Base-by-base conservation (phyloP, 2,113 vertebrate genomes). In the Hippoglossus stenolepis region DNA sequence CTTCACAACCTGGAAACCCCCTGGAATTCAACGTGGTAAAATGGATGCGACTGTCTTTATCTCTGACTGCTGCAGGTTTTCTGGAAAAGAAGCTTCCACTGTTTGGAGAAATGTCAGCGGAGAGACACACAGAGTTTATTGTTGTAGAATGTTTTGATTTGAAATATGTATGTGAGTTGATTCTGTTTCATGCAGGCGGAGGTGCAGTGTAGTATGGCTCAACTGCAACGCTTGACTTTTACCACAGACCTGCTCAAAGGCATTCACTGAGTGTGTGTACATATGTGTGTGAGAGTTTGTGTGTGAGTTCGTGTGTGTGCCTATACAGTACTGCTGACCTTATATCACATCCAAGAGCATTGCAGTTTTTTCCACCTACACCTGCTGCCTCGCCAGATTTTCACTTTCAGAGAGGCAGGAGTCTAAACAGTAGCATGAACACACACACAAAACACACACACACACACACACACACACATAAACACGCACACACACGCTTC, bases 381-480 rank as follows among this genome's bases (percentile, higher is more conserved):
- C 82, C 83, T 89, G 88, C 86, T 89, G 86, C 73, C 83, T 80
- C 78, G 63, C 82, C 86, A 84, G 84, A 85, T 90, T 90, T 83
- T 83, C 65, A 77, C 67, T 86, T 82, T 69, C 64, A 77, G 56
- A 54, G 38, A 31, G n/a, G 35, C 9, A 17, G 57, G 51, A 77
- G 45, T 72, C 81, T 51, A 45, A 65, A 70, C 23, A 38, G 53
- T 65, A 63, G 38, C 72, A 70, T 65, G 26, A 62, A 64, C 74
- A 71, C 75, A 61, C 71, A 68, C 65, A 69, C 73, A 58, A 58
- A 59, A 77, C 65, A 43, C 72, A 60, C 71, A 70, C 67, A 74
- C 73, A 65, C 64, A 77, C 61, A 49, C 72, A 53, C 63, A 77
- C 64, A 49, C 72, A 58, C 60, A 67, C 74, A 72, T 69, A 31